Percentiles rank a stretch among this genome's conserved stretches.
Conservation (phyloP, 2,888 invertebrate genomes). For the Lasioglossum oenotherae region DNA sequence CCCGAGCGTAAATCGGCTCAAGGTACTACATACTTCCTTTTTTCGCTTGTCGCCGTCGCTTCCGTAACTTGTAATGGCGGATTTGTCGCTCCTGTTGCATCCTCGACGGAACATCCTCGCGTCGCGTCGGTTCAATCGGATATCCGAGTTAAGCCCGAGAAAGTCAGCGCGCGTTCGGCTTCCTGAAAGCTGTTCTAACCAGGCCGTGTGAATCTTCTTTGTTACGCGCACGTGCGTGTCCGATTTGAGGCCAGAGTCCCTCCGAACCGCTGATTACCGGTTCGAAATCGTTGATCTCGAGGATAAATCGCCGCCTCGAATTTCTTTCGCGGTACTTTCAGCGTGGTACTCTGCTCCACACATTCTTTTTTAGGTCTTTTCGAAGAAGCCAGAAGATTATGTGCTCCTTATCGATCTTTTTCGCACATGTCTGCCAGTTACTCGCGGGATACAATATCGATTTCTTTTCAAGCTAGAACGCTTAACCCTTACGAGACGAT, state of each 20-base stretch:
- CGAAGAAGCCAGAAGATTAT: not conserved
- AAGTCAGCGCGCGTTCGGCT: slow-evolving; percentile 28
- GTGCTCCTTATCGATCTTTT: not conserved
- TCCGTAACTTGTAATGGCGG: not conserved
- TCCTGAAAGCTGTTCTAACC: slow-evolving; percentile 34
- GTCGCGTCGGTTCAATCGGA: not conserved
- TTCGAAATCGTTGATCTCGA: slow-evolving; percentile 10
- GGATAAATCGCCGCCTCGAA: not conserved
- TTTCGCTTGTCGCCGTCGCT: not conserved
- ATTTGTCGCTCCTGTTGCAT: not conserved
- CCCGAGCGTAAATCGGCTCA: no score
- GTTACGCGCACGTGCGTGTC: slow-evolving; percentile 60
- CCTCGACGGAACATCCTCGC: not conserved
- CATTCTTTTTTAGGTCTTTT: not conserved
- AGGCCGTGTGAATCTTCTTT: slow-evolving; percentile 62
- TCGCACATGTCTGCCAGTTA: not conserved
- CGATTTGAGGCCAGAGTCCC: not conserved
- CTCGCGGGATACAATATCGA: not conserved
- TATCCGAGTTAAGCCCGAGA: not conserved
- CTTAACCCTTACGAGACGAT: not conserved
- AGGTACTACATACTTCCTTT: not conserved
- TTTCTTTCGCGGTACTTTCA: not conserved
- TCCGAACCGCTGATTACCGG: slow-evolving; percentile 28
- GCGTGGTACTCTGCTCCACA: not conserved
- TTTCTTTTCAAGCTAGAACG: not conserved